Evolutionary conservation across 2,113 vertebrate genomes (phyloP).

Genomic region (Actenoides hombroni): DNA sequence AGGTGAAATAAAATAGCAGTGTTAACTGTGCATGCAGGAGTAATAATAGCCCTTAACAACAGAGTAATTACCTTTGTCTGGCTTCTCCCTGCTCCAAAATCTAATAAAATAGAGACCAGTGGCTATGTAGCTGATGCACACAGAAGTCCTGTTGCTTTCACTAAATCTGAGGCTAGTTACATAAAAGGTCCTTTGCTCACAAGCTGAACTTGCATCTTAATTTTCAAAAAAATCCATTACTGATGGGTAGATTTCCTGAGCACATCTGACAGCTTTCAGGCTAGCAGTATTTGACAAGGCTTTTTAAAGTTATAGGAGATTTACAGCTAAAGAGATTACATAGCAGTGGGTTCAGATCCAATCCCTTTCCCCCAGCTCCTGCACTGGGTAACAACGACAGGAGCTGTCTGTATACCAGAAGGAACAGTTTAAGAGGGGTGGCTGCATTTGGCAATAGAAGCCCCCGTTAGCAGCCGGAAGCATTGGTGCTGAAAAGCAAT

Average conservation of each 20-base stretch:
- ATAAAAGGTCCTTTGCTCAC: not conserved
- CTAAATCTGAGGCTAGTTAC: not conserved
- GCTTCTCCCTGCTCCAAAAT: constrained; percentile 46
- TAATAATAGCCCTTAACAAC: constrained; percentile 71
- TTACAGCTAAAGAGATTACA: constrained; percentile 59
- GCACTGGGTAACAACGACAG: constrained; percentile 64
- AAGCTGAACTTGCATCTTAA: constrained; percentile 54
- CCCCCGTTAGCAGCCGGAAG: constrained; percentile 85
- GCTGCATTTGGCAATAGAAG: constrained; percentile 71
- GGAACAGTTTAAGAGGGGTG: constrained; percentile 69
- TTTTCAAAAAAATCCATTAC: constrained; percentile 60
- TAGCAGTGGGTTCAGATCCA: constrained; percentile 27
- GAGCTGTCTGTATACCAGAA: constrained; percentile 71
- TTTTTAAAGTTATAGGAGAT: constrained; percentile 60
- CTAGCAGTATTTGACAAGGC: constrained; percentile 36
- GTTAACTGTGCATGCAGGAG: constrained; percentile 64
- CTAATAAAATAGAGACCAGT: constrained; percentile 30
- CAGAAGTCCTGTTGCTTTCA: not conserved
- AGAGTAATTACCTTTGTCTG: constrained; percentile 76
- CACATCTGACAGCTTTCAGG: constrained; percentile 56
- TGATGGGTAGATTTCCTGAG: constrained; percentile 41
- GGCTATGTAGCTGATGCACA: not conserved
- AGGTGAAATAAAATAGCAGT: constrained; percentile 65
- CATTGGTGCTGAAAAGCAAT: constrained; percentile 91
- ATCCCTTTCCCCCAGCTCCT: constrained; percentile 34